Evolutionary conservation across 2,113 vertebrate species (phyloP), one percentile per base, ranked within the genome.

Genomic region (Tauraco erythrolophus): DNA sequence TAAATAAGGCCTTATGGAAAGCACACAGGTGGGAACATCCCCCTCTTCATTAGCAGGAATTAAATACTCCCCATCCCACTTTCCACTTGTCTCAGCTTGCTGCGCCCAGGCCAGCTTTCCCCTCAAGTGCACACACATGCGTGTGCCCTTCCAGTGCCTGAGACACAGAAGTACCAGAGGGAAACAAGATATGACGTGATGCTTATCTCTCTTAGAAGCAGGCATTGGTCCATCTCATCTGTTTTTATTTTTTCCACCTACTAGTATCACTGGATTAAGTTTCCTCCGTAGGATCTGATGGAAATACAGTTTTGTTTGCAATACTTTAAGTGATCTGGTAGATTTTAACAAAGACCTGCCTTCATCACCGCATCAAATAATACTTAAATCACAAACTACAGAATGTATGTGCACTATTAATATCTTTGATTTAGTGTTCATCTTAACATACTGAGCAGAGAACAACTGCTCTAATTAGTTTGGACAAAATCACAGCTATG

Each of bases 401-500:
- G 51, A 45, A 41, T 70, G n/a, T 37, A 28, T 76, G 61, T 57
- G 69, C 7, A 2, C 70, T 88, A 54, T 43, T 48, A 77, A 58
- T 89, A 71, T 24, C n/a, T 82, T 62, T 45, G 17, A 76, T 77
- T 39, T 79, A 62, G 50, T 61, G 54, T 43, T 76, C 84, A 50
- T 88, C 69, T 75, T 88, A 79, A 77, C 75, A 66, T 21, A 68
- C 30, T 75, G 66, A 21, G 57, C 79, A 51, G 53, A 90, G 65
- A 66, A 80, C 35, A 79, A 79, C 39, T 72, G 53, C 46, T 51
- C 57, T 96, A 94, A 92, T 95, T 84, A 90, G 92, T 76, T 80
- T 70, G 86, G 71, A 94, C 88, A 95, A 91, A 95, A 97, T 76
- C 89, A 56, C n/a, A 78, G 58, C 65, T 61, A 58, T 94, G 92